Evolutionary conservation across 2,888 invertebrate species (phyloP).

Genomic region (Theristus sp.): DNA sequence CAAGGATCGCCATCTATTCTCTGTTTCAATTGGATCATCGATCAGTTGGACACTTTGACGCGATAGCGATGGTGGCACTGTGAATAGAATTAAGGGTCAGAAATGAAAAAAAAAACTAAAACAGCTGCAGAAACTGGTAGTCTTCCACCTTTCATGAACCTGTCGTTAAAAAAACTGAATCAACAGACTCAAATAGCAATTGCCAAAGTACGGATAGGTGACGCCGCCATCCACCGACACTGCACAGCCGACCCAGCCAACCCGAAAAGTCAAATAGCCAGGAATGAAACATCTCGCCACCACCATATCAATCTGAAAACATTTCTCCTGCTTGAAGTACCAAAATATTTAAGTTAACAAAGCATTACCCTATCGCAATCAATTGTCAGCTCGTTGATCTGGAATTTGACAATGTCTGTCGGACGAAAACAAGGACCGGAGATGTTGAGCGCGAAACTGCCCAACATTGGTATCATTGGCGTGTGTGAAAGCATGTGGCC

Average conservation of each 20-base stretch:
- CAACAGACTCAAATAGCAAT: not conserved
- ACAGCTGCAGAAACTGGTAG: not conserved
- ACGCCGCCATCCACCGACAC: constrained; percentile 4
- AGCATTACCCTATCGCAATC: not conserved
- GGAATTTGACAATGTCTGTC: constrained; percentile 50
- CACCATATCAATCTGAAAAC: constrained; percentile 4
- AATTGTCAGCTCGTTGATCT: constrained; percentile 1
- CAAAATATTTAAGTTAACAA: not conserved
- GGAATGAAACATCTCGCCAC: constrained; percentile 4
- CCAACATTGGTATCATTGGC: constrained; percentile 51
- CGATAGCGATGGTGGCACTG: constrained; percentile 2
- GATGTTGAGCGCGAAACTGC: constrained; percentile 82
- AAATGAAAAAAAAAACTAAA: no score
- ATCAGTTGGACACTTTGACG: not conserved
- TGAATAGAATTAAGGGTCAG: not conserved
- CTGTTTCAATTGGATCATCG: not conserved
- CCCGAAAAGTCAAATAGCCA: not conserved
- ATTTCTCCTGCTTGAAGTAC: not conserved
- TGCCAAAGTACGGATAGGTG: not conserved
- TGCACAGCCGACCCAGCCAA: not conserved
- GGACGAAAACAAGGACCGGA: constrained; percentile 78
- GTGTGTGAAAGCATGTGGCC: not conserved
- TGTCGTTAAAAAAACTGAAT: not conserved
- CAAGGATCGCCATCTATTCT: not conserved
- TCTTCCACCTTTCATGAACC: not conserved